Evolutionary conservation across 2,113 vertebrate species (phyloP).

Genomic region (Strigops habroptila): DNA sequence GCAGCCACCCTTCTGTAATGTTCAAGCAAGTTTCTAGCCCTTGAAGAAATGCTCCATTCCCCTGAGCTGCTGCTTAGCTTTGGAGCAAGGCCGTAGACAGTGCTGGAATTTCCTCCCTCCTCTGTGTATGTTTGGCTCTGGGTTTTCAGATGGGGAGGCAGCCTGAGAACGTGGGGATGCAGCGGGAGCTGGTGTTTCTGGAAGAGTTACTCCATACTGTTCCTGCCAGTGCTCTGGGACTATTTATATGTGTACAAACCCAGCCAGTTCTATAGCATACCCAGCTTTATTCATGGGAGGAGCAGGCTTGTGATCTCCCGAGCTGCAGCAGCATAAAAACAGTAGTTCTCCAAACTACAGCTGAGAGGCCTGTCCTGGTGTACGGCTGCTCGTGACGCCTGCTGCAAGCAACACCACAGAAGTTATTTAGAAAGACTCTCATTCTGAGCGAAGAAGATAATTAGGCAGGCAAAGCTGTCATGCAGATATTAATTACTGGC

Average conservation of each 20-base stretch:
- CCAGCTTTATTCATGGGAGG: background rate
- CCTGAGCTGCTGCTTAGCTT: background rate
- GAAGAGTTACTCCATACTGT: background rate
- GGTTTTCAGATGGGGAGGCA: background rate
- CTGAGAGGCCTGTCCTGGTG: constrained; percentile 22
- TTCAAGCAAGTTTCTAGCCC: background rate
- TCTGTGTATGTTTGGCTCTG: background rate
- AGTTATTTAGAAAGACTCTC: constrained; percentile 54
- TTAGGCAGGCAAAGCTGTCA: constrained; percentile 32
- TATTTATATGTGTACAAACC: background rate
- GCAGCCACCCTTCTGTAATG: background rate
- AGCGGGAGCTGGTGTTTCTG: accelerated
- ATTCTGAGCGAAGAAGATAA: constrained; percentile 38
- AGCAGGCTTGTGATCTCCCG: background rate
- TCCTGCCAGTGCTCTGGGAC: background rate
- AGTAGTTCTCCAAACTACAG: background rate
- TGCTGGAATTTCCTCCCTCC: background rate
- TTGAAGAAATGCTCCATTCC: background rate
- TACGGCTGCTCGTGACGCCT: background rate
- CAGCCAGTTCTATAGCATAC: background rate
- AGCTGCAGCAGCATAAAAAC: background rate
- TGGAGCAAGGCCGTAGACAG: background rate
- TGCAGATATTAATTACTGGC: constrained; percentile 40
- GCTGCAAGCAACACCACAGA: background rate
- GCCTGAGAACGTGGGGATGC: background rate